Percentiles rank a stretch among this genome's conserved stretches.
Evolutionary conservation across 2,797 vertebrate species (phyloP).

Genomic region (Sardinella longiceps): DNA sequence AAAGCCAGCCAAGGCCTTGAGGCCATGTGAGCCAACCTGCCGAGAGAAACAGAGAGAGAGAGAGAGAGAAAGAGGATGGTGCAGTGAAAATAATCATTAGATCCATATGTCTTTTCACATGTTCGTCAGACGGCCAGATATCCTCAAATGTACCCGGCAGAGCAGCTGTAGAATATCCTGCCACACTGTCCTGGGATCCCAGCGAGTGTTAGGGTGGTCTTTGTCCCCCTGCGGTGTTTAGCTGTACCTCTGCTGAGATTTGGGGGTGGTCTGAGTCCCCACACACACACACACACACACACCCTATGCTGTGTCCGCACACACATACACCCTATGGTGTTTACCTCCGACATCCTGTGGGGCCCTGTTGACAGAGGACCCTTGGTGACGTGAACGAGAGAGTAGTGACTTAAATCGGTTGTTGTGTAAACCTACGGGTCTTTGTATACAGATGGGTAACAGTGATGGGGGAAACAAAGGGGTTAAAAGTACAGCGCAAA

Average conservation of each 20-base stretch:
- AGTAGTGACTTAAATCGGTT: conserved; percentile 44
- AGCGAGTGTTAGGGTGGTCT: conserved; percentile 53
- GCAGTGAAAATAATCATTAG: conserved; percentile 44
- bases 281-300: too few species aligned
- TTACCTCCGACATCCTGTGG: conserved; percentile 42
- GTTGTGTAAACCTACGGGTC: conserved; percentile 49
- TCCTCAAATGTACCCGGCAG: conserved; percentile 43
- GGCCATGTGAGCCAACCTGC: conserved; percentile 31
- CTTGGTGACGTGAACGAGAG: conserved; percentile 51
- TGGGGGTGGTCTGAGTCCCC: conserved; percentile 49
- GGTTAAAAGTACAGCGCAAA: conserved; percentile 44
- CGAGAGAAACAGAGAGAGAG: neutral
- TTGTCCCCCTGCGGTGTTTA: conserved; percentile 32
- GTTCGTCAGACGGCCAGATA: conserved; percentile 33
- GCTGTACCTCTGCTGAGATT: conserved; percentile 48
- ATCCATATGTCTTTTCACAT: conserved; percentile 49
- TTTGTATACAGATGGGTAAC: conserved; percentile 50
- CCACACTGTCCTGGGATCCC: conserved; percentile 57
- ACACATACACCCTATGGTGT: conserved; percentile 36
- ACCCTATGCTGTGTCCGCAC: conserved; percentile 34
- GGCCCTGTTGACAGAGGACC: conserved; percentile 19
- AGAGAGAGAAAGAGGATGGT: conserved; percentile 31
- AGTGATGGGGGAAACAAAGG: conserved; percentile 32
- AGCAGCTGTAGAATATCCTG: conserved; percentile 66
- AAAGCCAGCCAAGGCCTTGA: conserved; percentile 21